phyloP scores from a whole-genome alignment of 64 coral and sea anemone genomes.

The Porites lutea region DNA sequence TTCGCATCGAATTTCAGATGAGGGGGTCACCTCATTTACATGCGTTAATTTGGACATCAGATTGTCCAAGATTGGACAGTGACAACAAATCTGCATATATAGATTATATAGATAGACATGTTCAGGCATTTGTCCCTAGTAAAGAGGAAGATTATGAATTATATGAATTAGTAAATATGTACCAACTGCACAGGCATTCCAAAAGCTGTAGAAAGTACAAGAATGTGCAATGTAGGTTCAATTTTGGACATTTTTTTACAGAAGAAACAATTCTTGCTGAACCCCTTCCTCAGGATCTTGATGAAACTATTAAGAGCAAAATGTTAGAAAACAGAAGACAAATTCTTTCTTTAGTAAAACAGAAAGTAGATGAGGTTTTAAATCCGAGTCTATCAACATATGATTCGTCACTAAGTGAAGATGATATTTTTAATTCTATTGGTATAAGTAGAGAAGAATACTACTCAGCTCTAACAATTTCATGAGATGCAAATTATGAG shows the following conservation, averaged over 20 bases:
- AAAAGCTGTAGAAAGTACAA: conserved; percentile 4
- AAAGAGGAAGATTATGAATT: background rate
- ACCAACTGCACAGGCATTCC: background rate
- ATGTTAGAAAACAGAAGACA: background rate
- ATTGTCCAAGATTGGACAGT: background rate
- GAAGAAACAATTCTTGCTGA: conserved; percentile 3
- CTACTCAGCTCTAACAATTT: conserved; percentile 60
- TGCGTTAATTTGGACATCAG: background rate
- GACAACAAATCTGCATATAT: background rate
- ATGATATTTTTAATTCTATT: conserved; percentile 17
- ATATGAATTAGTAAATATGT: background rate
- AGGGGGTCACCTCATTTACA: background rate
- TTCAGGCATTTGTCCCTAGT: background rate
- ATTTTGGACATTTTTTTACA: conserved; percentile 39
- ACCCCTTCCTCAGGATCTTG: background rate
- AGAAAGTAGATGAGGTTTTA: background rate
- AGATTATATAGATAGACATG: background rate
- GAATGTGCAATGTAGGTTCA: conserved; percentile 11
- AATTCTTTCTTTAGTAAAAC: background rate
- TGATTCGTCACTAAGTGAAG: background rate
- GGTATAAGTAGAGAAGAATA: conserved; percentile 50
- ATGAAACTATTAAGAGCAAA: background rate
- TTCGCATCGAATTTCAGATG: background rate
- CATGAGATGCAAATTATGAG: conserved; percentile 46
- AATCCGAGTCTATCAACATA: background rate